A percentile compares a stretch with the other conserved stretches of the same genome.
These are phyloP conservation scores for Fissipunctia ypsillon DNA, from an alignment of 2,888 invertebrate species.

Conservation along the genomic window DNA sequence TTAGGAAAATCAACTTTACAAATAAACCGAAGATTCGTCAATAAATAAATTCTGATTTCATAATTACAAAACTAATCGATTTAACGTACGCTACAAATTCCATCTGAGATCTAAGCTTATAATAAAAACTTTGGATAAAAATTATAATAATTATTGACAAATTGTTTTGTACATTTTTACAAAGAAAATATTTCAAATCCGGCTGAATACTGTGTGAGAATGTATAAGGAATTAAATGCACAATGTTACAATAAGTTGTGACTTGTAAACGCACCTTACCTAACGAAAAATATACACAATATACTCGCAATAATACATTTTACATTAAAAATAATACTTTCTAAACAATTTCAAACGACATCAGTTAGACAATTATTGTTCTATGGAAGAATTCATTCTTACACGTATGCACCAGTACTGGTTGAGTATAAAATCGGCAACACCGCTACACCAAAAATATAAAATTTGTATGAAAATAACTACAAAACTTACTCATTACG, in stretches of 20 bases:
- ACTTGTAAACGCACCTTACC: conserved; percentile 77
- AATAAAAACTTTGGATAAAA: conserved; percentile 89
- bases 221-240: conserved; percentile 80
- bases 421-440: conserved; percentile 78
- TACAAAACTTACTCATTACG: conserved; percentile 81
- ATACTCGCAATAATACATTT: conserved; percentile 76
- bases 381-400: conserved; percentile 81
- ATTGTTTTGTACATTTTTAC: conserved; percentile 89
- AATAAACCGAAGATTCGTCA: conserved; percentile 80
- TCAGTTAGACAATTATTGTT: conserved; percentile 77
- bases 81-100: conserved; percentile 84
- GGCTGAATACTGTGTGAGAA: conserved; percentile 79
- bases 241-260: conserved; percentile 74
- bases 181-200: conserved; percentile 80
- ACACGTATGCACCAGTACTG: conserved; percentile 63
- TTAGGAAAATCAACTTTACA: conserved; percentile 84
- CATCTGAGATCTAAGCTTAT: conserved; percentile 89
- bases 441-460: conserved; percentile 81
- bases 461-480: conserved; percentile 86
- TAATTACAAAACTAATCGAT: conserved; percentile 85
- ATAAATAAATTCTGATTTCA: conserved; percentile 88
- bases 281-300: conserved; percentile 74
- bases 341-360: conserved; percentile 80
- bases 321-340: conserved; percentile 84
- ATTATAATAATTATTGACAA: conserved; percentile 86